Conservation (phyloP, 1,140 invertebrate genomes). For the Magallana gigas region DNA sequence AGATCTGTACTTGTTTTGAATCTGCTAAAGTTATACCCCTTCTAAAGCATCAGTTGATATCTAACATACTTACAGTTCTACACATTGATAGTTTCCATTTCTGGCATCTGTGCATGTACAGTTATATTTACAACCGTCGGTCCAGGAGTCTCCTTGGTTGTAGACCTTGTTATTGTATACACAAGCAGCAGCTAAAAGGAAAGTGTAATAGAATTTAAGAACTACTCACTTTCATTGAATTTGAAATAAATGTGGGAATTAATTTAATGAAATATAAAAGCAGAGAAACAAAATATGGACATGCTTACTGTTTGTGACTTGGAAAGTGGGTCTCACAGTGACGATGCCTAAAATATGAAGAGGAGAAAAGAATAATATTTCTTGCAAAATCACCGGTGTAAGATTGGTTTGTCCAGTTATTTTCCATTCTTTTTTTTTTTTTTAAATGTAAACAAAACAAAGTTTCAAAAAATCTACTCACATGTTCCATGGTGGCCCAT, state of each 20-base stretch:
- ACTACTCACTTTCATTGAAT: too few relatives aligned
- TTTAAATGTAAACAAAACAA: neutral
- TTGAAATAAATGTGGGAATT: too few relatives aligned
- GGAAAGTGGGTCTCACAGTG: neutral
- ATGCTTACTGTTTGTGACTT: neutral
- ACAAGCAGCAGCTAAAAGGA: constrained; percentile 59
- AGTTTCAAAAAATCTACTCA: constrained; percentile 45
- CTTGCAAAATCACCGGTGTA: too few relatives aligned
- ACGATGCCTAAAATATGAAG: neutral
- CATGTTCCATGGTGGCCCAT: constrained; percentile 67
- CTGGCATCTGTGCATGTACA: constrained; percentile 69
- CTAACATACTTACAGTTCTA: constrained; percentile 61
- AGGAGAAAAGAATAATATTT: neutral
- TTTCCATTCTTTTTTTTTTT: too few relatives aligned
- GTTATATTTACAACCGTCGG: constrained; percentile 72
- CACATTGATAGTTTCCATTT: constrained; percentile 68
- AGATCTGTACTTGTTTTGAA: too few relatives aligned
- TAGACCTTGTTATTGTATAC: constrained; percentile 68
- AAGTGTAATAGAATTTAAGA: neutral
- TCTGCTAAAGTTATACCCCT: neutral
- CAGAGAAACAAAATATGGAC: neutral
- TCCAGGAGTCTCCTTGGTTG: constrained; percentile 66
- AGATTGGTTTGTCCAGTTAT: neutral
- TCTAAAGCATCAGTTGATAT: too few relatives aligned
- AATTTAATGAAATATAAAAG: too few relatives aligned